A percentile compares a stretch with the other conserved stretches of the same genome.
phyloP scores from a whole-genome alignment of 1,140 invertebrate genomes.

The Lepidurus packardi region DNA sequence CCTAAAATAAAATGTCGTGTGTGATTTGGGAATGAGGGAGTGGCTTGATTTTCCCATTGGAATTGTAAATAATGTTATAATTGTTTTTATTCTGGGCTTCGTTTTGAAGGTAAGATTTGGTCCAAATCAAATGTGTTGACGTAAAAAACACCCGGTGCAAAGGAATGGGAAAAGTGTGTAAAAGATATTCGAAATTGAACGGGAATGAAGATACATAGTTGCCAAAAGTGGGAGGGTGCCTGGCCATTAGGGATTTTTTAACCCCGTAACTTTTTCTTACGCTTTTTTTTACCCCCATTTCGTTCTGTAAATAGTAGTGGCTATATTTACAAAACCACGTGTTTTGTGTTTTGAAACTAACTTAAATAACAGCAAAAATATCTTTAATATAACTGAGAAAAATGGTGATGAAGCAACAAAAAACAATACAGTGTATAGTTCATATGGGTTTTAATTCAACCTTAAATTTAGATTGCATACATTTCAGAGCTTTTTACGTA shows the following conservation, averaged over 20 bases:
- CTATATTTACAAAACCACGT: not conserved
- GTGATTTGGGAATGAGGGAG: too few relatives aligned
- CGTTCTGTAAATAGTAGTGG: not conserved
- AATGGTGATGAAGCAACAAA: not conserved
- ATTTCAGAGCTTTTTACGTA: too few relatives aligned
- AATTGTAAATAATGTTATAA: too few relatives aligned
- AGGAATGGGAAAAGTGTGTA: not conserved
- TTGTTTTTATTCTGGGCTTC: too few relatives aligned
- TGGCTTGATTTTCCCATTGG: too few relatives aligned
- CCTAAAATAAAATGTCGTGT: too few relatives aligned
- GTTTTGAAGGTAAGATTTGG: too few relatives aligned
- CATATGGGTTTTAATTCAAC: too few relatives aligned
- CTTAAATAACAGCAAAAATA: not conserved
- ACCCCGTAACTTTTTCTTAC: not conserved
- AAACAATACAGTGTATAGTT: not conserved
- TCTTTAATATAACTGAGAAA: not conserved
- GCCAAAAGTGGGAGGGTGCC: not conserved
- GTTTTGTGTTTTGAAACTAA: not conserved
- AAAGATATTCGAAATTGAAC: not conserved
- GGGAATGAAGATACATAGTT: conserved; percentile 7
- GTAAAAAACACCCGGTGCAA: too few relatives aligned
- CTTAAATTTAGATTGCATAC: too few relatives aligned
- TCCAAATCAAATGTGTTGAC: too few relatives aligned
- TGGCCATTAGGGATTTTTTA: not conserved
- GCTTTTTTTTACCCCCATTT: not conserved